These are phyloP conservation scores for Carterocephalus palaemon DNA, from an alignment of 2,888 invertebrate genomes.

Conservation along the genomic window DNA sequence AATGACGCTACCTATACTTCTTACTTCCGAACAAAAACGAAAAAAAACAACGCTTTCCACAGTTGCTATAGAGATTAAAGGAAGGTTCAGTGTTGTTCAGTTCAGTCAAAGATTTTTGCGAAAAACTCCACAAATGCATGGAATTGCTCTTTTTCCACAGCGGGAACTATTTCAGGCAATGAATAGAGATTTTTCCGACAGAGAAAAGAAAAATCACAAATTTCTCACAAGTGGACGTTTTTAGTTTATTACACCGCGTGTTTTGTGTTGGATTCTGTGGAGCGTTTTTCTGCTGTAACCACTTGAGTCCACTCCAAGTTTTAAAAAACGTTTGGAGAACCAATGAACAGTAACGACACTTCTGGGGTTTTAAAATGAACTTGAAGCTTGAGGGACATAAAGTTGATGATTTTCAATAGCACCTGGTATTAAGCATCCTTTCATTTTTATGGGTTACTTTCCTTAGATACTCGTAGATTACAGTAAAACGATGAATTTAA, in stretches of 20 bases:
- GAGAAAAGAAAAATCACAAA: conserved; percentile 32
- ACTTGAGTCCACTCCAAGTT: conserved; percentile 19
- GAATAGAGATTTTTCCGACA: conserved; percentile 21
- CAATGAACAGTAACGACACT: conserved; percentile 17
- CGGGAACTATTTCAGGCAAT: conserved; percentile 25
- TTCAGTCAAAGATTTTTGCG: conserved; percentile 30
- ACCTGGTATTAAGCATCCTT: conserved; percentile 1
- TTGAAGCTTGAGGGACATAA: too few species aligned
- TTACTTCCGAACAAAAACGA: conserved; percentile 19
- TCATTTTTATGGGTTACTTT: too few species aligned
- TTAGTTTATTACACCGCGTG: conserved; percentile 25
- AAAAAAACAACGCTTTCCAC: too few species aligned
- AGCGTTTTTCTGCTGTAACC: conserved; percentile 22
- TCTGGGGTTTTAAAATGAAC: conserved; percentile 19
- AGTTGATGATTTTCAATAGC: conserved; percentile 5
- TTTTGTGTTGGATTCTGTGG: conserved; percentile 19
- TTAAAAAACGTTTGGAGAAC: conserved; percentile 20
- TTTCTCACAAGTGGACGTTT: conserved; percentile 47
- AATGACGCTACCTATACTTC: conserved; percentile 5
- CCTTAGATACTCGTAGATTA: too few species aligned
- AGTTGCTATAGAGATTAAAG: conserved; percentile 29
- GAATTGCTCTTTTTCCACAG: conserved; percentile 28
- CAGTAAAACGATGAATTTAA: too few species aligned
- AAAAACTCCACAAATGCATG: conserved; percentile 34
- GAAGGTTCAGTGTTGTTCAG: conserved; percentile 27